phyloP scores from a whole-genome alignment of 2,888 invertebrate species.

The Labia minor region DNA sequence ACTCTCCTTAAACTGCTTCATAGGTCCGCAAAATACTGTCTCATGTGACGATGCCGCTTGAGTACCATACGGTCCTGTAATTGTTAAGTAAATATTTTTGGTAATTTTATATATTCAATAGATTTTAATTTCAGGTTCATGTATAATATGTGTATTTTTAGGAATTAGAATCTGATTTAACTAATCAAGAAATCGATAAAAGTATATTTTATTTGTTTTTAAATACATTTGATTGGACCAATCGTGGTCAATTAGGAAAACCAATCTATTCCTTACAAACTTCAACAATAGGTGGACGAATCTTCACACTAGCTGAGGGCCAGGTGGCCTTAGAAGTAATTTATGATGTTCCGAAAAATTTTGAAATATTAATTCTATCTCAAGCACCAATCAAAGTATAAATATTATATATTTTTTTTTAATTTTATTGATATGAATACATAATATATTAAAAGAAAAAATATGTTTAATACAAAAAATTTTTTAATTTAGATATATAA shows the following conservation, averaged over 20 bases:
- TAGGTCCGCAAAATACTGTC: too few relatives aligned
- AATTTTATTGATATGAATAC: too few relatives aligned
- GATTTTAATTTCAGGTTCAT: too few relatives aligned
- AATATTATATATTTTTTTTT: background rate
- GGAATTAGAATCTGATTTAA: too few relatives aligned
- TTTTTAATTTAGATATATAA: background rate
- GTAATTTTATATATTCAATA: too few relatives aligned
- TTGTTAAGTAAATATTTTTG: too few relatives aligned
- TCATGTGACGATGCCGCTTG: too few relatives aligned
- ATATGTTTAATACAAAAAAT: too few relatives aligned
- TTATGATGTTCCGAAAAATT: background rate
- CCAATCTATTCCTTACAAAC: background rate
- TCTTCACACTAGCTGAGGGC: background rate
- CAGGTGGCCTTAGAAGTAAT: background rate
- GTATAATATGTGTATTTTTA: too few relatives aligned
- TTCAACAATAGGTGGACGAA: background rate
- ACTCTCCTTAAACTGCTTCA: too few relatives aligned
- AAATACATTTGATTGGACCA: background rate
- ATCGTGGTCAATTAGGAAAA: background rate
- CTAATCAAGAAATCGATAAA: background rate
- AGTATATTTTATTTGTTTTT: background rate
- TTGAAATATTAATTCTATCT: background rate
- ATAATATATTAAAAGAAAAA: too few relatives aligned
- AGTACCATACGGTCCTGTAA: too few relatives aligned
- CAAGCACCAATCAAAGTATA: background rate